Evolutionary conservation across 92 coral and sea anemone genomes (phyloP), one percentile per base, ranked within the genome.

Genomic region (Zoanthus sociatus): DNA sequence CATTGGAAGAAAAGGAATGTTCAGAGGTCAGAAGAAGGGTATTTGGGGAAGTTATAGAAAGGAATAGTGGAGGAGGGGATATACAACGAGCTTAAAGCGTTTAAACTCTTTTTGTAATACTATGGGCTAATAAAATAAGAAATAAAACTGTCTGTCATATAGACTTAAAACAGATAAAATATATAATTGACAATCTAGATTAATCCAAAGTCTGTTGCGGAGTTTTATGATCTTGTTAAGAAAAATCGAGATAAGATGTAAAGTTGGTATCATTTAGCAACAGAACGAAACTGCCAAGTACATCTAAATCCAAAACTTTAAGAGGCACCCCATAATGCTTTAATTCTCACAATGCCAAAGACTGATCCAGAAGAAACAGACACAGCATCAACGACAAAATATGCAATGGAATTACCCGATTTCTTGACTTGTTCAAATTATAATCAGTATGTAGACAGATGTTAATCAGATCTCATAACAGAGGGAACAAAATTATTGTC

Each of bases 301-400:
- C 44, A 31, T 30, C n/a, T n/a, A n/a, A n/a, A n/a, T n/a, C n/a
- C n/a, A n/a, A n/a, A n/a, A n/a, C n/a, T n/a, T n/a, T n/a, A n/a
- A n/a, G n/a, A n/a, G n/a, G n/a, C n/a, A n/a, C n/a, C n/a, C 76
- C 89, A 85, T 48, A 87, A 60, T 20, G 85, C 84, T 16, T 85
- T 55, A 47, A 64, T 87, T 63, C 78, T 87, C 46, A 31, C 76
- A n/a, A 87, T 87, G 46, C 84, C 84, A 55, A 87, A 87, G 58
- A 56, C 78, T 33, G 89, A 87, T 46, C 85, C 89, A 42, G 77
- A 87, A 50, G 89, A 87, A 26, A 87, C 89, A 32, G 89, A 87
- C 56, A 77, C 44, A 44, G 89, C 89, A 77, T 87, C 89, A 37
- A 85, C 77, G 61, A 83, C 69, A 33, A 85, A 87, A 60, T 67